phyloP scores from a whole-genome alignment of 2,888 invertebrate species.

The Lithophane leautieri region DNA sequence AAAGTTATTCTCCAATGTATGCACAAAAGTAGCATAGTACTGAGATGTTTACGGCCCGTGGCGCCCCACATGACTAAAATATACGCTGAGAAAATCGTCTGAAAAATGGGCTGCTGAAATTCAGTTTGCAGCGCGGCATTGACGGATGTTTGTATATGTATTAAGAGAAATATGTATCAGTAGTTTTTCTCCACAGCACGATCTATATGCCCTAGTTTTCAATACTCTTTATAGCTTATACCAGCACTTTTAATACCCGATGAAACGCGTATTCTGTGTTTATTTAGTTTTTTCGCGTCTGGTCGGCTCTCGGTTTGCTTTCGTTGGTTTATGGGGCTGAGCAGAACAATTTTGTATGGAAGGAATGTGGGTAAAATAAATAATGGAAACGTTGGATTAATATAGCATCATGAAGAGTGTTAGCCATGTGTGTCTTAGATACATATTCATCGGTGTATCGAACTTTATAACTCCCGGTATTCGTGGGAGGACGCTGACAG shows the following conservation, averaged over 20 bases:
- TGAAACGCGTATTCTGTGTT: constrained; percentile 69
- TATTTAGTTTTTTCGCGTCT: constrained; percentile 70
- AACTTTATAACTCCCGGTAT: neutral
- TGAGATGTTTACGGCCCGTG: constrained; percentile 78
- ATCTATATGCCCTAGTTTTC: constrained; percentile 73
- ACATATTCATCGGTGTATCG: constrained; percentile 19
- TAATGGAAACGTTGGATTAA: constrained; percentile 60
- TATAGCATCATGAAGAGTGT: constrained; percentile 38
- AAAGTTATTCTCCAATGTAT: constrained; percentile 72
- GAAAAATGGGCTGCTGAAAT: constrained; percentile 85
- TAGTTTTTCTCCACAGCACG: constrained; percentile 49
- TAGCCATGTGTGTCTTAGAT: constrained; percentile 38
- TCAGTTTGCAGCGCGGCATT: constrained; percentile 74
- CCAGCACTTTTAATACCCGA: constrained; percentile 69
- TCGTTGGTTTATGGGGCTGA: constrained; percentile 58
- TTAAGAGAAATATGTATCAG: constrained; percentile 75
- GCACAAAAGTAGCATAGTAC: constrained; percentile 74
- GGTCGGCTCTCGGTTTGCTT: constrained; percentile 61
- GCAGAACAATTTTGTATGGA: constrained; percentile 53
- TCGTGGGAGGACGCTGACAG: constrained; percentile 36
- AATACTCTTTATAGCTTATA: constrained; percentile 66
- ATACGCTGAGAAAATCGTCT: constrained; percentile 77
- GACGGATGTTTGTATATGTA: constrained; percentile 80
- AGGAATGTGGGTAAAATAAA: constrained; percentile 63
- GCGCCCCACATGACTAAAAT: constrained; percentile 83